Percentiles rank a stretch among this genome's conserved stretches.
phyloP scores from a whole-genome alignment of 2,888 invertebrate species.

The Argyresthia goedartella region DNA sequence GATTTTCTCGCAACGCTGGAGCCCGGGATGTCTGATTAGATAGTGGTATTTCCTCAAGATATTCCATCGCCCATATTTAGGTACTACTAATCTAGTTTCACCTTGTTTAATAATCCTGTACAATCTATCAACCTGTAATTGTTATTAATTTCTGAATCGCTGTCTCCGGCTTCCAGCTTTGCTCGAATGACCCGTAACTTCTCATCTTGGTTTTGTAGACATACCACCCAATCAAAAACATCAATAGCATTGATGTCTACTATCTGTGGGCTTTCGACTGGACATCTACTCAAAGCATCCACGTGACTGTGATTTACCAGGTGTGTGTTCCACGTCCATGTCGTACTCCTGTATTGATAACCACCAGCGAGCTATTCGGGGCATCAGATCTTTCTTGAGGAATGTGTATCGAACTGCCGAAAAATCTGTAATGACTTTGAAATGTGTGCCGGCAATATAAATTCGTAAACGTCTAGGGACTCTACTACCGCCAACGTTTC shows the following conservation, averaged over 20 bases:
- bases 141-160: background rate
- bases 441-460: slow-evolving; percentile 13
- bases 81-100: background rate
- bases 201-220: background rate
- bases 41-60: background rate
- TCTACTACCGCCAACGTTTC: slow-evolving; percentile 16
- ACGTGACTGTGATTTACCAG: slow-evolving; percentile 13
- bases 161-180: background rate
- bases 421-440: slow-evolving; percentile 14
- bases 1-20: background rate
- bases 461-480: slow-evolving; percentile 14
- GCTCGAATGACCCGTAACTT: background rate
- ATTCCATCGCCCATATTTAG: background rate
- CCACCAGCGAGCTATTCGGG: slow-evolving; percentile 21
- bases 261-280: background rate
- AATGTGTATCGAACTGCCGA: slow-evolving; percentile 15
- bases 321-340: slow-evolving; percentile 17
- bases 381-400: slow-evolving; percentile 13
- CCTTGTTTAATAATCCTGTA: background rate
- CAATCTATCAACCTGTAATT: background rate
- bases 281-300: slow-evolving; percentile 18
- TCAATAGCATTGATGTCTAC: background rate
- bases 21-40: background rate
- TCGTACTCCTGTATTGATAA: slow-evolving; percentile 17
- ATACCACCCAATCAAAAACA: background rate